phyloP scores from a whole-genome alignment of 2,888 invertebrate genomes.

The Drepana falcataria region DNA sequence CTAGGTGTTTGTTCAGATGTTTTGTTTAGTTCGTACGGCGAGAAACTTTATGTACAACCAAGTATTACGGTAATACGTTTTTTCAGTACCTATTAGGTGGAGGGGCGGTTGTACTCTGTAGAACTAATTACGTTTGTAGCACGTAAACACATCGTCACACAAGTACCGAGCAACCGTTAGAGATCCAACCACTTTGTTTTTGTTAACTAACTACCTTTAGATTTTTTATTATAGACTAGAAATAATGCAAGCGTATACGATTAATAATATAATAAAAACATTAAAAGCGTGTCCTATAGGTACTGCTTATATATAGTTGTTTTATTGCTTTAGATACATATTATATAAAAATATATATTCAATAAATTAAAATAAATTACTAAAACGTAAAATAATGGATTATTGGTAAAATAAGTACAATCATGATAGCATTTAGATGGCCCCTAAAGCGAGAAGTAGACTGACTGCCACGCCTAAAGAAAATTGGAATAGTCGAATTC shows the following conservation, averaged over 20 bases:
- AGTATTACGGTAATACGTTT: background rate
- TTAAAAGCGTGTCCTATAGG: too few species aligned
- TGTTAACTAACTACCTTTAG: background rate
- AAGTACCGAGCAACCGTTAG: background rate
- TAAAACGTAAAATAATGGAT: too few species aligned
- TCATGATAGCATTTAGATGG: background rate
- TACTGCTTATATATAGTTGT: too few species aligned
- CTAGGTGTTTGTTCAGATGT: too few species aligned
- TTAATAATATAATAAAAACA: too few species aligned
- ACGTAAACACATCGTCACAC: background rate
- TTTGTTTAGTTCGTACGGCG: too few species aligned
- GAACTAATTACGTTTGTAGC: background rate
- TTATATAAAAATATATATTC: too few species aligned
- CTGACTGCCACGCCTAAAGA: background rate
- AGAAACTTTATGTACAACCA: too few species aligned
- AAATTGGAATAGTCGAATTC: background rate
- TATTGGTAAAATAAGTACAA: background rate
- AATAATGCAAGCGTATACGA: too few species aligned
- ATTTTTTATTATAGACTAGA: too few species aligned
- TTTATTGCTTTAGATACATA: too few species aligned
- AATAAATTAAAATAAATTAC: too few species aligned
- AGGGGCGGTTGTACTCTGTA: background rate
- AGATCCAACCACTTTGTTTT: background rate
- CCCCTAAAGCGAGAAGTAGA: background rate
- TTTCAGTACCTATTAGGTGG: background rate